phyloP scores from a whole-genome alignment of 2,888 invertebrate genomes.

The Nomada goodeniana region DNA sequence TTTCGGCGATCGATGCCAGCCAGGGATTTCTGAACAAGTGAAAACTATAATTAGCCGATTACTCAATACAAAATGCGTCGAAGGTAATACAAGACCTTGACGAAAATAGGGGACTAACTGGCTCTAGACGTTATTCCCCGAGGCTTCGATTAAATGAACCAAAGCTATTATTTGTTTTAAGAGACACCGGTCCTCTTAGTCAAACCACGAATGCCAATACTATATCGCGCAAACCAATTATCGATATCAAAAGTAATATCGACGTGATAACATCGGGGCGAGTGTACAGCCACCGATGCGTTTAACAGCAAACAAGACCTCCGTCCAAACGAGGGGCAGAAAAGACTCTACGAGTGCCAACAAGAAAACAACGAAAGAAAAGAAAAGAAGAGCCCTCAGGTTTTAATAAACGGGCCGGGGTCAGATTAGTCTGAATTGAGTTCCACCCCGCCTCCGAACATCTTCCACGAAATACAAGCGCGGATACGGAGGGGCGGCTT shows the following conservation, averaged over 20 bases:
- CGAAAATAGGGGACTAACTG: conserved; percentile 68
- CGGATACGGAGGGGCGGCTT: conserved; percentile 58
- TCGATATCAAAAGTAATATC: no score
- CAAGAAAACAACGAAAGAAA: not conserved
- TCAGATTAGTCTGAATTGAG: conserved; percentile 78
- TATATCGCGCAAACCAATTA: no score
- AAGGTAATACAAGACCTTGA: conserved; percentile 75
- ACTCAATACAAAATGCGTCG: conserved; percentile 76
- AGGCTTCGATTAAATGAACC: conserved; percentile 20
- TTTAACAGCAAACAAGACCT: not conserved
- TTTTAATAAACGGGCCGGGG: conserved; percentile 66
- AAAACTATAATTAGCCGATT: conserved; percentile 77
- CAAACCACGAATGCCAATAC: no score
- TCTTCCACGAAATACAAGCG: conserved; percentile 26
- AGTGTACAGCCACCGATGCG: not conserved
- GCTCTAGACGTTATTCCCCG: conserved; percentile 40
- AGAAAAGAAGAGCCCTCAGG: conserved; percentile 63
- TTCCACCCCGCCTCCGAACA: conserved; percentile 59
- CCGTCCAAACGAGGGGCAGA: not conserved
- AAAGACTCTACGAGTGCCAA: not conserved
- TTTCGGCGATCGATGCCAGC: conserved; percentile 60
- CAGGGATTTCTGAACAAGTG: conserved; percentile 70
- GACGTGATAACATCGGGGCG: no score
- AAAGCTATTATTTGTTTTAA: not conserved
- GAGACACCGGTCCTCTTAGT: not conserved